A percentile compares a stretch with the other conserved stretches of the same genome.
Evolutionary conservation across 1,140 invertebrate species (phyloP).

Genomic region (Drosophila sp.): DNA sequence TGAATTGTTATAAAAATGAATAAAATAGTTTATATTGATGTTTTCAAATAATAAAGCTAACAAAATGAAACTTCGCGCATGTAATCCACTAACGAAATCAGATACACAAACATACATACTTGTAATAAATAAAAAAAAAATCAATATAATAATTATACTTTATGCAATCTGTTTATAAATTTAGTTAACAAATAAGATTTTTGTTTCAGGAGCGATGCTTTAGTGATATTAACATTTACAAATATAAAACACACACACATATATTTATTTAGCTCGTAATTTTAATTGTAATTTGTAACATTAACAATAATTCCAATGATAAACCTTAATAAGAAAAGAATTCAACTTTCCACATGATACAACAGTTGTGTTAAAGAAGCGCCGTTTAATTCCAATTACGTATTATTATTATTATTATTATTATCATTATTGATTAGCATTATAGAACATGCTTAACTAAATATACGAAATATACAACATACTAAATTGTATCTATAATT

Average conservation of each 20-base stretch:
- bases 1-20: slow-evolving; percentile 72
- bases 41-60: slow-evolving; percentile 57
- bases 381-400: slow-evolving; percentile 61
- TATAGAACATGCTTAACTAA: slow-evolving; percentile 78
- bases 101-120: slow-evolving; percentile 21
- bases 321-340: slow-evolving; percentile 15
- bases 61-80: slow-evolving; percentile 39
- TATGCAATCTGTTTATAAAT: slow-evolving; percentile 42
- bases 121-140: slow-evolving; percentile 38
- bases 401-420: slow-evolving; percentile 67
- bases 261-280: slow-evolving; percentile 68
- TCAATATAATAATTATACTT: slow-evolving; percentile 28
- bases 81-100: slow-evolving; percentile 29
- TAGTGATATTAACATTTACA: slow-evolving; percentile 83
- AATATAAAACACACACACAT: slow-evolving; percentile 51
- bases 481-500: slow-evolving; percentile 18
- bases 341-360: slow-evolving; percentile 31
- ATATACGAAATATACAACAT: slow-evolving; percentile 78
- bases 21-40: slow-evolving; percentile 69
- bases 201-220: slow-evolving; percentile 73
- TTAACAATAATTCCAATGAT: slow-evolving; percentile 46
- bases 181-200: slow-evolving; percentile 46
- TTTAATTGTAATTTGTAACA: slow-evolving; percentile 45
- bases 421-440: slow-evolving; percentile 79
- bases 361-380: slow-evolving; percentile 45